phyloP scores from a whole-genome alignment of 2,113 vertebrate species.

The Alligator sinensis region DNA sequence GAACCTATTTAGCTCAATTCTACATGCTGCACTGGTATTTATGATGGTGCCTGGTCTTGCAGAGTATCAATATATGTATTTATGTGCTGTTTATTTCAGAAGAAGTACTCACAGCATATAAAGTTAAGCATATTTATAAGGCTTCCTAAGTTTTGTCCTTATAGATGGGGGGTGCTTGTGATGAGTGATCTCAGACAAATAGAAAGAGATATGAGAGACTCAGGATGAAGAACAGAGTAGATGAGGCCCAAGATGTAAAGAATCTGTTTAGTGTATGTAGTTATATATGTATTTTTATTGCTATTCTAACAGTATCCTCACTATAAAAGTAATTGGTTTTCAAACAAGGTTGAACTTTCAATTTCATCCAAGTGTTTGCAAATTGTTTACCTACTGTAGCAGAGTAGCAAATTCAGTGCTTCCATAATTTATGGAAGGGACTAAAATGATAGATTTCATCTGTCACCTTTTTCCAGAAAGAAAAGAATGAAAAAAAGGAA shows the following conservation, averaged over 20 bases:
- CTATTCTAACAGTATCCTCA: neutral
- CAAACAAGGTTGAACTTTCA: neutral
- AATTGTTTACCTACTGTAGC: constrained; percentile 10
- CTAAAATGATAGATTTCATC: constrained; percentile 3
- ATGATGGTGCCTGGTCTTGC: neutral
- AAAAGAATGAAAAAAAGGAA: neutral
- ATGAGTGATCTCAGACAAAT: neutral
- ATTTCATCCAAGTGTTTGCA: neutral
- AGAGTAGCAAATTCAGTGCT: neutral
- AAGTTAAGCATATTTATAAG: neutral
- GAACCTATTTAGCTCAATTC: no score
- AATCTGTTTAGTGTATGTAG: neutral
- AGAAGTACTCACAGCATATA: neutral
- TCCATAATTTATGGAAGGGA: constrained; percentile 1
- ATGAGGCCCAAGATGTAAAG: neutral
- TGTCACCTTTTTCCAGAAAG: neutral
- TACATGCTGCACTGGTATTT: no score
- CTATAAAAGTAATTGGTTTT: neutral
- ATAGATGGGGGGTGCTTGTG: neutral
- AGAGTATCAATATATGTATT: neutral
- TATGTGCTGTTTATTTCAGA: neutral
- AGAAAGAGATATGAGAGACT: neutral
- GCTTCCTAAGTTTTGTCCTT: neutral
- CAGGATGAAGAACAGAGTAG: neutral
- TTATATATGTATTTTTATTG: neutral